A percentile compares a stretch with the other conserved stretches of the same genome.
phyloP scores from a whole-genome alignment of 2,797 vertebrate species.

The Enteromius anoplus region DNA sequence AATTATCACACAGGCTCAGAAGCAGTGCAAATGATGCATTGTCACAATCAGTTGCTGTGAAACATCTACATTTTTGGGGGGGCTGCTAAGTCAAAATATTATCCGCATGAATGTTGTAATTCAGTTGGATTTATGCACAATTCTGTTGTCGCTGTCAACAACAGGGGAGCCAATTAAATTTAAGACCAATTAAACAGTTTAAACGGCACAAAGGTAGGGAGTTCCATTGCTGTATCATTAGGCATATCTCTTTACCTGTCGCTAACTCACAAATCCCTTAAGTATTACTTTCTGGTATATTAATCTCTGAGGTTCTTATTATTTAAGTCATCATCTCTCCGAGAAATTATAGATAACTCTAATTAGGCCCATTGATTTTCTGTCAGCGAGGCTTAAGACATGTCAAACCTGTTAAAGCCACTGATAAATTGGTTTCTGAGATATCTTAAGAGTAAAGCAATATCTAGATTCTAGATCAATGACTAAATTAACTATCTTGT shows the following conservation, averaged over 20 bases:
- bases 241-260: neutral
- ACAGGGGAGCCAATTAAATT: slow-evolving; percentile 19
- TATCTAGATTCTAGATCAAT: slow-evolving; percentile 68
- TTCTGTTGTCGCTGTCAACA: neutral
- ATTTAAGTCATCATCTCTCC: slow-evolving; percentile 20
- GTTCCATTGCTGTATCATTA: neutral
- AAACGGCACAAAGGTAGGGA: neutral
- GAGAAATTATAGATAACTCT: slow-evolving; percentile 63
- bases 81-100: slow-evolving; percentile 2
- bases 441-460: slow-evolving; percentile 67
- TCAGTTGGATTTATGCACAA: slow-evolving; percentile 3
- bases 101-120: neutral
- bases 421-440: slow-evolving; percentile 73
- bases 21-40: slow-evolving; percentile 24
- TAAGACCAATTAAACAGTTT: slow-evolving; percentile 17
- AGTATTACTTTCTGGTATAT: slow-evolving; percentile 20
- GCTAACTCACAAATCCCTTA: slow-evolving; percentile 1
- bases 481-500: slow-evolving; percentile 64
- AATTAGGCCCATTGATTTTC: slow-evolving; percentile 67
- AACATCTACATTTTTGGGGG: neutral
- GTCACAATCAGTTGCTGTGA: slow-evolving; percentile 3
- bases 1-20: slow-evolving; percentile 7
- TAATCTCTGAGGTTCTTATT: slow-evolving; percentile 26
- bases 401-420: slow-evolving; percentile 43
- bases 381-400: slow-evolving; percentile 62